Evolutionary conservation across 1,140 invertebrate genomes (phyloP).

Genomic region (Whitmania pigra): DNA sequence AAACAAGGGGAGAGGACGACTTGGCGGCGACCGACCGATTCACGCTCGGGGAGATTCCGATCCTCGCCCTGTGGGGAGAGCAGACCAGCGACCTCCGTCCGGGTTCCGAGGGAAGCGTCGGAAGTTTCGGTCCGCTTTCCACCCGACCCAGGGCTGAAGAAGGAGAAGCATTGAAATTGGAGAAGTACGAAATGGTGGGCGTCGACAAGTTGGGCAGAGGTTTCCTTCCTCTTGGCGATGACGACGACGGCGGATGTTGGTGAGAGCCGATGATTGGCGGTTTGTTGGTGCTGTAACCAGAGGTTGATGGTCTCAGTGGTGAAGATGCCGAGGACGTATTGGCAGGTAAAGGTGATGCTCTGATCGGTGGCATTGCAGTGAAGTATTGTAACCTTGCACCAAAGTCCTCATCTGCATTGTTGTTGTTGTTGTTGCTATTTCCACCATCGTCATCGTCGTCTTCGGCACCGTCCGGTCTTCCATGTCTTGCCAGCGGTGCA

Average conservation of each 20-base stretch:
- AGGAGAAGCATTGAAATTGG: too few relatives aligned
- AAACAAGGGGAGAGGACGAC: not conserved
- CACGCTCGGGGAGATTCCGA: too few relatives aligned
- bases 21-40: too few relatives aligned
- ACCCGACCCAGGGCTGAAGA: not conserved
- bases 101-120: not conserved
- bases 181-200: not conserved
- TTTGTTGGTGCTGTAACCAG: not conserved
- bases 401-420: not conserved
- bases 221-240: not conserved
- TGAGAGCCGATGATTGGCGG: not conserved
- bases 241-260: not conserved
- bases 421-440: conserved; percentile 9
- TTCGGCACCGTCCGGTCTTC: too few relatives aligned
- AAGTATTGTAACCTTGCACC: not conserved
- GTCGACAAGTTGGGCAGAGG: not conserved
- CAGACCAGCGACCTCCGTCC: not conserved
- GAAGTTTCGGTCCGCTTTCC: conserved; percentile 7
- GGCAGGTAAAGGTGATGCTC: not conserved
- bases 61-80: not conserved
- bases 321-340: not conserved
- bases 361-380: not conserved
- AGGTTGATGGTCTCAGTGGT: not conserved
- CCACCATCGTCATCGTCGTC: too few relatives aligned
- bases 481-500: too few relatives aligned